Evolutionary conservation across 2,888 invertebrate genomes (phyloP), one percentile per base, ranked within the genome.

Genomic region (Agonopterix arenella): DNA sequence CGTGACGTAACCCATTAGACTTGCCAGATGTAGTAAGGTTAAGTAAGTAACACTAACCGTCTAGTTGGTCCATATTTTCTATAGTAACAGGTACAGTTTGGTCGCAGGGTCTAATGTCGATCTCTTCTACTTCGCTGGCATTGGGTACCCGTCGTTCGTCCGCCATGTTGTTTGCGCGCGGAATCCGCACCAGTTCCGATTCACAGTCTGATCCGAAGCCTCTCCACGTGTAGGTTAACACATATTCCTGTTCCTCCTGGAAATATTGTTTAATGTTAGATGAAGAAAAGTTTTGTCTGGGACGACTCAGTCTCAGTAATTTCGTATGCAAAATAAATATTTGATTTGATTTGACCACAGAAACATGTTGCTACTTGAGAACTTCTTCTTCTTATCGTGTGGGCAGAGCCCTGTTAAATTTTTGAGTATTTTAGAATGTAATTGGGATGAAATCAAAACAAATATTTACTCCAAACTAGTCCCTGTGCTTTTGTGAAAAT

Each of bases 131-230:
- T 43, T 66, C 73, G 49, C 70, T 66, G 5, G 66, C 68, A 58
- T 73, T 71, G 48, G 86, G 88, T 57, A 84, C 86, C 9, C 74
- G 67, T 7, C 81, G 57, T 59, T 84, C 84, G 67, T 57, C 57
- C 41, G 59, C 60, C 54, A 52, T 51, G 16, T 37, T 36, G 9
- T 36, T 13, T 3, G 11, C 45, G 46, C 61, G 58, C n/a, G 62
- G 64, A 36, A 67, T 67, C 41, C 74, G 66, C 49, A 62, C 70
- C 61, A 74, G 61, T 64, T 76, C 89, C 61, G 82, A 91, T 85
- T 92, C 92, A 46, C 91, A 91, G 65, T 92, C 92, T 36, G 92
- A 92, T 61, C 91, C 92, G 66, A 91, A 92, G 59, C 91, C 91
- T 49, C 83, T 80, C 82, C 89, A 89, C 56, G 78, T 76, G 67